These are phyloP conservation scores for Listronotus bonariensis DNA, from an alignment of 1,140 invertebrate genomes.

Conservation along the genomic window DNA sequence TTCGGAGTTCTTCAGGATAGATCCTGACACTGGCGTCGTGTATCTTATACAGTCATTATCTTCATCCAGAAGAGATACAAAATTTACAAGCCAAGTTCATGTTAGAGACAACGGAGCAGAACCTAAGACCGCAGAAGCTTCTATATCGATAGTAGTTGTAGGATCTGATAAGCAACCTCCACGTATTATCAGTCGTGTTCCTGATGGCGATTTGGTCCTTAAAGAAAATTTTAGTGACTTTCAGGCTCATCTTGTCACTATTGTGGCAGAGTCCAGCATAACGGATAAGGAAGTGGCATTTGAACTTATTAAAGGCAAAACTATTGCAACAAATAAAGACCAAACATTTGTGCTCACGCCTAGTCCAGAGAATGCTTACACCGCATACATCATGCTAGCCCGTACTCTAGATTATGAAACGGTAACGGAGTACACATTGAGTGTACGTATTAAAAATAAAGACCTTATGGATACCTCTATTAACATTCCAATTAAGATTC, in stretches of 20 bases:
- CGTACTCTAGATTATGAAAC: slow-evolving; percentile 81
- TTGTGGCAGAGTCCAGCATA: slow-evolving; percentile 77
- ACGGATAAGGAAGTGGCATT: slow-evolving; percentile 74
- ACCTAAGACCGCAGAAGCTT: slow-evolving; percentile 66
- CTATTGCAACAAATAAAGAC: slow-evolving; percentile 81
- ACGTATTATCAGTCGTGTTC: slow-evolving; percentile 64
- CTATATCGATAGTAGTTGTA: slow-evolving; percentile 81
- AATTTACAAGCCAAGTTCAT: slow-evolving; percentile 36
- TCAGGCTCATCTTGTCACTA: slow-evolving; percentile 66
- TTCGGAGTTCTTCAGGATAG: slow-evolving; percentile 76
- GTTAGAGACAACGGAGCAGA: slow-evolving; percentile 76
- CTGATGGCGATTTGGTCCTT: slow-evolving; percentile 65
- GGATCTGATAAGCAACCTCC: slow-evolving; percentile 88
- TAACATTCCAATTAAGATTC: slow-evolving; percentile 70
- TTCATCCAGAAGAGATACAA: slow-evolving; percentile 65
- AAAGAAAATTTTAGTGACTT: slow-evolving; percentile 76
- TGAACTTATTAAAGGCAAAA: slow-evolving; percentile 77
- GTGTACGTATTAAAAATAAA: slow-evolving; percentile 82
- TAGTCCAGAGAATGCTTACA: slow-evolving; percentile 59
- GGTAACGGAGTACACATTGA: slow-evolving; percentile 79
- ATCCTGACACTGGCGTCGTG: slow-evolving; percentile 77
- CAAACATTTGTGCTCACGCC: slow-evolving; percentile 77
- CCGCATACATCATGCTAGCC: slow-evolving; percentile 73
- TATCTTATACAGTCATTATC: slow-evolving; percentile 66
- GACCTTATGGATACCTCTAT: slow-evolving; percentile 78